Base-by-base conservation (phyloP, 92 coral and sea anemone species). In the Porites divaricata region DNA sequence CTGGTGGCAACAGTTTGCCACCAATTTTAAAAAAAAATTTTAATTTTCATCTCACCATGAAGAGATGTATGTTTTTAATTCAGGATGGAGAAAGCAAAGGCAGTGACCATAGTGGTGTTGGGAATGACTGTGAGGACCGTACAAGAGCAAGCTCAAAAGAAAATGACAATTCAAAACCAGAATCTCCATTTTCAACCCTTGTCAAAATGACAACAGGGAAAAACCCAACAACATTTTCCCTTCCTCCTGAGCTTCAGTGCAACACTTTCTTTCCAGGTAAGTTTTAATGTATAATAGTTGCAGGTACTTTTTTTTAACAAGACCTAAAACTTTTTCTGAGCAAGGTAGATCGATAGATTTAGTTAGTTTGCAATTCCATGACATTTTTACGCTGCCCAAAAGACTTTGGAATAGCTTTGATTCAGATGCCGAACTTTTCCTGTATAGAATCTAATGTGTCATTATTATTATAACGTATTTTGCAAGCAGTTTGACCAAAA, bases 151-250 rank as follows among this genome's bases (percentile, higher is more conserved):
- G 74, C 25, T 88, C 84, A 23, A 81, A 83, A 80, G 98, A 91
- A 56, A 49, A 61, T 35, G 90, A 88, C 52, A 80, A 83, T 72
- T 82, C 90, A 26, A 96, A 95, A 76, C 92, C 92, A 64, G 93
- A 94, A 51, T 95, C 95, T 0, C 93, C 95, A 16, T 96, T 96
- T 78, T 91, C 98, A 19, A 88, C 99, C 1, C 94, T 96, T 14
- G 99, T 96, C 6, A 96, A 96, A 81, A 93, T 96, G 97, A 96
- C 95, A 62, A 81, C 98, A 25, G 98, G 99, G 65, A 95, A 92
- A 83, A 96, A 96, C 68, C 99, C 99, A 8, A 92, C 99, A 17
- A 96, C 99, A 2, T 96, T 96, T 59, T 77, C 95, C 1, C 93
- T 96, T 41, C 99, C 99, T 25, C 99, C 99, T 5, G 99, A 96